Conservation (phyloP, 1,140 invertebrate genomes). For the Trichomalopsis sarcophagae region DNA sequence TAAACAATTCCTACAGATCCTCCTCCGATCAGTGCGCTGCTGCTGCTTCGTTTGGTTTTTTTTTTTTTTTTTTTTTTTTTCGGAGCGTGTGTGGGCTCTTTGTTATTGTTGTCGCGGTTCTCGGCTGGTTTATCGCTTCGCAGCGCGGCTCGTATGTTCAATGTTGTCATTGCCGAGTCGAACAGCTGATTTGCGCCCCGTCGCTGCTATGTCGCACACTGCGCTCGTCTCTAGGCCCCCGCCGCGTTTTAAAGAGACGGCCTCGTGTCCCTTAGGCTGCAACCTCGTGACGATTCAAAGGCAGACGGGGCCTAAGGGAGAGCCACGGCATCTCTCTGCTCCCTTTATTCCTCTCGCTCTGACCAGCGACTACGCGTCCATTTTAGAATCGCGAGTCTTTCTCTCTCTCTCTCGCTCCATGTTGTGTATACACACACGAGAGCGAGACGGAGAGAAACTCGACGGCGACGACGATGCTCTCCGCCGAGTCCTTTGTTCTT, state of each 20-base stretch:
- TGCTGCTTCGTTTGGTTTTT: too few species aligned
- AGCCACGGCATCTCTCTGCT: constrained; percentile 16
- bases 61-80: too few species aligned
- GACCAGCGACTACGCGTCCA: not conserved
- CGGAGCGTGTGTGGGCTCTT: constrained; percentile 6
- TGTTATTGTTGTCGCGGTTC: not conserved
- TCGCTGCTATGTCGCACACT: constrained; percentile 27
- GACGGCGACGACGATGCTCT: constrained; percentile 6
- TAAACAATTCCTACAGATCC: constrained; percentile 59
- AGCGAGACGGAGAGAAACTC: not conserved
- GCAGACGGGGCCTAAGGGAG: not conserved
- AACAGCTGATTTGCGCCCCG: constrained; percentile 72
- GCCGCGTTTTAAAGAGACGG: constrained; percentile 10
- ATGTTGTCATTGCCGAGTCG: constrained; percentile 72
- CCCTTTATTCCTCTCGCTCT: not conserved
- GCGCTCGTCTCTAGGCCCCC: not conserved
- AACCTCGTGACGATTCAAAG: not conserved
- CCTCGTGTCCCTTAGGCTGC: not conserved
- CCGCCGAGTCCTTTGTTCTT: constrained; percentile 34
- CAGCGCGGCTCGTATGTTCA: constrained; percentile 56
- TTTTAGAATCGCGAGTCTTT: constrained; percentile 25
- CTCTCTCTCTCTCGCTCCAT: constrained; percentile 16
- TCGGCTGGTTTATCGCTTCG: too few species aligned
- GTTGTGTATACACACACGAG: not conserved
- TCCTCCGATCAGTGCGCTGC: not conserved